These are phyloP conservation scores for Triplophysa yarkandensis DNA, from an alignment of 2,797 vertebrate genomes.

Conservation along the genomic window DNA sequence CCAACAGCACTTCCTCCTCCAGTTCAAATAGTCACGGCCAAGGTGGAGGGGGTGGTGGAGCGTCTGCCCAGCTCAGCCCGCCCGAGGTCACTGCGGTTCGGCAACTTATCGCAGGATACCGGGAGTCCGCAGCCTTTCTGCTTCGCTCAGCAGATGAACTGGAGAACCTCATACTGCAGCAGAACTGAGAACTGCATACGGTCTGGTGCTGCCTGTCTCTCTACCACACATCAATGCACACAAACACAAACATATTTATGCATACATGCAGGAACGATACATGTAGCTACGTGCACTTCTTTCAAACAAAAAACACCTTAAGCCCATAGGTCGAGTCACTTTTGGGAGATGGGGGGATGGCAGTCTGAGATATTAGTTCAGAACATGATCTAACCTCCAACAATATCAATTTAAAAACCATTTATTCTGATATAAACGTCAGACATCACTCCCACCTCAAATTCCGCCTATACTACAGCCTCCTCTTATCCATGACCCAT, in stretches of 20 bases:
- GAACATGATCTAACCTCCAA: background rate
- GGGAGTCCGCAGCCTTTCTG: conserved; percentile 96
- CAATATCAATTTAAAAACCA: background rate
- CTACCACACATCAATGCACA: conserved; percentile 16
- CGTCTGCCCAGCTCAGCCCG: conserved; percentile 92
- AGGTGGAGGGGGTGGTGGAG: conserved; percentile 83
- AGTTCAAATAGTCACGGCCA: conserved; percentile 89
- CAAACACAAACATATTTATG: conserved; percentile 31
- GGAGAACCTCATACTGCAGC: conserved; percentile 99
- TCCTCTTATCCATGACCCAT: conserved; percentile 45
- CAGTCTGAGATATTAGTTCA: too few species aligned
- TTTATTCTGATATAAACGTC: too few species aligned
- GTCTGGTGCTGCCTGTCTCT: conserved; percentile 44
- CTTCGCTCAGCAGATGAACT: conserved; percentile 98
- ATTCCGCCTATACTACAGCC: conserved; percentile 37
- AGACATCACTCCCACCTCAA: background rate
- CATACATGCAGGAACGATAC: conserved; percentile 39
- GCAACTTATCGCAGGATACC: conserved; percentile 97
- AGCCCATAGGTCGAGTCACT: conserved; percentile 12
- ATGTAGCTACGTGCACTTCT: conserved; percentile 54
- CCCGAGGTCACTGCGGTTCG: conserved; percentile 95
- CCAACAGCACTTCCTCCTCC: conserved; percentile 80
- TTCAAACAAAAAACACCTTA: conserved; percentile 27
- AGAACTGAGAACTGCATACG: conserved; percentile 84
- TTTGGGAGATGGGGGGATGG: background rate